Base-by-base conservation (phyloP, 2,113 vertebrate species). In the Xenopus laevis region DNA sequence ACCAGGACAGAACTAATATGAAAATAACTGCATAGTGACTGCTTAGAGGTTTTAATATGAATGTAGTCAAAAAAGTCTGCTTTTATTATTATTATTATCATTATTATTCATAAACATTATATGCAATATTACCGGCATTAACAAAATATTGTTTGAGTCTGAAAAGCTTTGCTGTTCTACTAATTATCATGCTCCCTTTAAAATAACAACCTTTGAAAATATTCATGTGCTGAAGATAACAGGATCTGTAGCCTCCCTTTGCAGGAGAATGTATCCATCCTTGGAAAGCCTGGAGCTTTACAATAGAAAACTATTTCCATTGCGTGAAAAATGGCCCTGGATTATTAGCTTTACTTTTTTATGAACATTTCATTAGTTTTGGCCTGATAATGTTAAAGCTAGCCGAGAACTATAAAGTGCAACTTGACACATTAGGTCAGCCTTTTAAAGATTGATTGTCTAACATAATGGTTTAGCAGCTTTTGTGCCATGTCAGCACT, bases 381-480 rank as follows among this genome's bases (percentile, higher is more conserved):
- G 61, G 7, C 12, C 79, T 81, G 79, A 79, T 74, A 74, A 81
- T 74, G 59, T 76, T 81, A 76, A 84, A 17, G 47, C 3, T n/a
- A 47, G 46, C 67, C 68, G 74, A 82, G 63, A 84, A 84, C 84
- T 79, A 75, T 17, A 72, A 82, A 78, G 81, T 53, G 76, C 69
- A 81, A 78, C 71, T 59, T 83, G 80, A 71, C 61, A 79, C 67
- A 67, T 79, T 68, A 52, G 68, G 63, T 73, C 74, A 81, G 45
- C n/a, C 78, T 79, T 72, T 81, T 73, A 74, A 17, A 79, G 44
- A 84, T 68, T 16, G 63, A 55, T 72, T 62, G 53, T 78, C 78
- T 71, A 70, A 71, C 60, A 78, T 55, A 78, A 73, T 15, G 80
- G 20, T 79, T 50, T 30, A 82, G 50, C 57, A 74, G 23, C 50